These are phyloP conservation scores for Dryobota labecula DNA, from an alignment of 2,888 invertebrate genomes.

Conservation along the genomic window DNA sequence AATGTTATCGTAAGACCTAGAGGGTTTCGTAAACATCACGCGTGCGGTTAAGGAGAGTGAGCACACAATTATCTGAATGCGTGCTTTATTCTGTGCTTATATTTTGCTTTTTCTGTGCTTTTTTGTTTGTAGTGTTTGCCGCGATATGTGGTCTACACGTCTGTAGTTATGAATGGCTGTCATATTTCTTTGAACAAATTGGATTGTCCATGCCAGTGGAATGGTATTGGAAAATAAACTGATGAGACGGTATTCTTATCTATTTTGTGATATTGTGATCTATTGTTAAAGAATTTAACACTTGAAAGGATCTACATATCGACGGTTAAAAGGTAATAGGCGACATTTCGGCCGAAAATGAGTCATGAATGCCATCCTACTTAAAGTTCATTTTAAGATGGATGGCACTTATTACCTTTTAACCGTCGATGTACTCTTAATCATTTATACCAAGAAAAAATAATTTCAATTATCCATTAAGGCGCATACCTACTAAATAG, in stretches of 20 bases:
- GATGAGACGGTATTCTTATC: background rate
- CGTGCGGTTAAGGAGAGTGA: slow-evolving; percentile 53
- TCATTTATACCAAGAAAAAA: background rate
- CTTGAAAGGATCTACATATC: background rate
- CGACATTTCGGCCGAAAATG: too few species aligned
- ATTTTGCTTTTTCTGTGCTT: slow-evolving; percentile 27
- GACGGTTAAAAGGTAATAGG: too few species aligned
- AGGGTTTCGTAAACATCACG: slow-evolving; percentile 66
- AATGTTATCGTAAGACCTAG: slow-evolving; percentile 65
- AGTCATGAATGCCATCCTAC: too few species aligned
- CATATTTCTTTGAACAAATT: slow-evolving; percentile 24
- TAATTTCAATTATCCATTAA: slow-evolving; percentile 13
- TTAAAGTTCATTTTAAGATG: too few species aligned
- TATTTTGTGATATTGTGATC: background rate
- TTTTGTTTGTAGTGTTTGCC: slow-evolving; percentile 21
- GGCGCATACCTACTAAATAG: background rate
- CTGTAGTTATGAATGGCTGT: slow-evolving; percentile 26
- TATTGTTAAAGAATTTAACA: slow-evolving; percentile 1
- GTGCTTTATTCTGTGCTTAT: slow-evolving; percentile 26
- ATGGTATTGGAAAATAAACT: background rate
- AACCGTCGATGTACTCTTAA: too few species aligned
- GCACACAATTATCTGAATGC: slow-evolving; percentile 59
- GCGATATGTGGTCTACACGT: slow-evolving; percentile 39
- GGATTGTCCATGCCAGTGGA: background rate
- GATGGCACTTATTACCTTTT: too few species aligned